phyloP scores from a whole-genome alignment of 2,797 vertebrate genomes.

The Babyrousa celebensis region DNA sequence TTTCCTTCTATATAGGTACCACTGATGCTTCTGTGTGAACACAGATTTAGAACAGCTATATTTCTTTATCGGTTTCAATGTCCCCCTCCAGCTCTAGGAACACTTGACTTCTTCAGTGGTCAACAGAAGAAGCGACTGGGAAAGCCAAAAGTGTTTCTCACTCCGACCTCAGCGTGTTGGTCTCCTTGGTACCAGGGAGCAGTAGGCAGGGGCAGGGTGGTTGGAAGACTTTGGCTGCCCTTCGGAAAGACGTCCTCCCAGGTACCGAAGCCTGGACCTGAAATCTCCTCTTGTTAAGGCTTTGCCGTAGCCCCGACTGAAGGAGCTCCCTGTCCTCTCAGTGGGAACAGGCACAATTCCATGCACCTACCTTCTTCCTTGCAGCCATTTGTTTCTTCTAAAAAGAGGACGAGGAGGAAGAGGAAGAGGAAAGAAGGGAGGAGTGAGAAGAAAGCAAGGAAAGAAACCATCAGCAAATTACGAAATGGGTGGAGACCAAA shows the following conservation, averaged over 20 bases:
- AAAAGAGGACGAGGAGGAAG: background rate
- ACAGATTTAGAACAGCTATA: background rate
- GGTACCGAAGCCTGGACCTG: background rate
- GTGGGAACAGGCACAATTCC: fast-evolving
- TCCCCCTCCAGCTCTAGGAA: background rate
- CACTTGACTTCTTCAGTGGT: background rate
- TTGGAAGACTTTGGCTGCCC: background rate
- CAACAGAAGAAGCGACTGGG: background rate
- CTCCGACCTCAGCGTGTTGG: background rate
- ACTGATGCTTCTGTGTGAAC: background rate
- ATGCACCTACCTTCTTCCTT: conserved; percentile 62
- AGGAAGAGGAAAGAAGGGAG: background rate
- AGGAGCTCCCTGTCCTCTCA: background rate
- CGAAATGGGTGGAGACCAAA: background rate
- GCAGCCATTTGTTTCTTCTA: conserved; percentile 77
- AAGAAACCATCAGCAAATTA: background rate
- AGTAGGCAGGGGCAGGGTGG: background rate
- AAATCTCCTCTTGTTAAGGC: no score
- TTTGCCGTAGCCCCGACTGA: background rate
- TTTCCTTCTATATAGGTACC: background rate
- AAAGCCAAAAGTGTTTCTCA: background rate
- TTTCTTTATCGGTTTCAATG: background rate
- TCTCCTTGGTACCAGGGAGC: background rate
- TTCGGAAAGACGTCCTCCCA: background rate
- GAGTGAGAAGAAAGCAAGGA: background rate